Evolutionary conservation across 2,888 invertebrate species (phyloP).

Genomic region (Fabriciana adippe): DNA sequence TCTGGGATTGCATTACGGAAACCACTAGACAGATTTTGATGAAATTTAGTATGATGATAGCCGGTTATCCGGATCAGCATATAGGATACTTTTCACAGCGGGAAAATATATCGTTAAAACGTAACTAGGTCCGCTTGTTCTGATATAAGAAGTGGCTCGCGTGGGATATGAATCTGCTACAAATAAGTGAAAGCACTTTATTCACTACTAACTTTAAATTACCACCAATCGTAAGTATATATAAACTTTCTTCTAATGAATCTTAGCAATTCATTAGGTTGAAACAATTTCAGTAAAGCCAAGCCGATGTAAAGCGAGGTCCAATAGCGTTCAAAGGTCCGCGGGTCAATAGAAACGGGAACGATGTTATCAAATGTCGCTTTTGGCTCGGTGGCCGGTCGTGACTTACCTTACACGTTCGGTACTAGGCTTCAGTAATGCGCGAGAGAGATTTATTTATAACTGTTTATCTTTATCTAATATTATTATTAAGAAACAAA

Average conservation of each 20-base stretch:
- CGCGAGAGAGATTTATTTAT: conserved; percentile 43
- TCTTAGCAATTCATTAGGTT: conserved; percentile 29
- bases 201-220: too few relatives aligned
- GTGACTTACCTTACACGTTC: conserved; percentile 78
- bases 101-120: too few relatives aligned
- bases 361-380: conserved; percentile 78
- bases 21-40: too few relatives aligned
- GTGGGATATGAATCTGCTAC: too few relatives aligned
- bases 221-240: background rate
- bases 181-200: too few relatives aligned
- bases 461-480: conserved; percentile 11
- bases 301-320: conserved; percentile 54
- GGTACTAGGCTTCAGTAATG: conserved; percentile 39
- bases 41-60: too few relatives aligned
- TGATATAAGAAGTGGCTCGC: too few relatives aligned
- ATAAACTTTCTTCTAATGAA: background rate
- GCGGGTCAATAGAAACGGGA: conserved; percentile 69
- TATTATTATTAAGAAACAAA: background rate
- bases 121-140: too few relatives aligned
- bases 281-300: conserved; percentile 34
- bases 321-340: conserved; percentile 58
- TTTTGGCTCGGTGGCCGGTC: conserved; percentile 74
- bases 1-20: too few relatives aligned
- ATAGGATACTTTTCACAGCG: too few relatives aligned
- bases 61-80: too few relatives aligned